These are phyloP conservation scores for Borostomias antarcticus DNA, from an alignment of 2,797 vertebrate genomes.

Conservation along the genomic window DNA sequence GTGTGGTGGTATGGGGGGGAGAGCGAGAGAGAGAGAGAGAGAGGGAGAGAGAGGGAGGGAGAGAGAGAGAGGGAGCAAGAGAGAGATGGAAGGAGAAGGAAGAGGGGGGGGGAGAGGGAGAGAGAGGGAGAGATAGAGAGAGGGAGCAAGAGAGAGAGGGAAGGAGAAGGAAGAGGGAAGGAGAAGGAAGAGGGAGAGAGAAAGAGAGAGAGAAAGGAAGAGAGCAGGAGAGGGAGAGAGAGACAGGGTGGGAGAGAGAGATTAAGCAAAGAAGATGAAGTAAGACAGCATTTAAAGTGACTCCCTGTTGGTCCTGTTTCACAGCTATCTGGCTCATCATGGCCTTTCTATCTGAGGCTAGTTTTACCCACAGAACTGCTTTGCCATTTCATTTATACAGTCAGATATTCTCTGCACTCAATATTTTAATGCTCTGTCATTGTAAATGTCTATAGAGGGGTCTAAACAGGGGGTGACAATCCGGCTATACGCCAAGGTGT, in stretches of 20 bases:
- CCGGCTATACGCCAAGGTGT: too few relatives aligned
- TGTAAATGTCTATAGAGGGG: too few relatives aligned
- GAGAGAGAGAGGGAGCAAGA: slow-evolving; percentile 23
- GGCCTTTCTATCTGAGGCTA: too few relatives aligned
- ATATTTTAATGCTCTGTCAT: neutral
- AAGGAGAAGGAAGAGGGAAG: neutral
- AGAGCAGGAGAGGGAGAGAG: too few relatives aligned
- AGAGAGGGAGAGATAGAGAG: neutral
- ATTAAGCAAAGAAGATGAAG: too few relatives aligned
- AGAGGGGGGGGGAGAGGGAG: slow-evolving; percentile 9
- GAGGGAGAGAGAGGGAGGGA: neutral
- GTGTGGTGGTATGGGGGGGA: neutral
- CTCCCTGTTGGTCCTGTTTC: too few relatives aligned
- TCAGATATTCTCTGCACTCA: neutral
- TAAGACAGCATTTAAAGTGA: too few relatives aligned
- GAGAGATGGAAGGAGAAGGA: neutral
- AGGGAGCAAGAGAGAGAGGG: neutral
- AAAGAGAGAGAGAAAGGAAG: neutral
- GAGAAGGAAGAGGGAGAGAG: neutral
- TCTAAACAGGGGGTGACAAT: neutral
- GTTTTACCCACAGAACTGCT: too few relatives aligned
- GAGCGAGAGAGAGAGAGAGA: slow-evolving; percentile 20
- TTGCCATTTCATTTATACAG: neutral
- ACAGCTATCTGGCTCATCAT: too few relatives aligned
- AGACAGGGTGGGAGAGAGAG: too few relatives aligned